phyloP scores from a whole-genome alignment of 2,888 invertebrate genomes.

The Pteria penguin region DNA sequence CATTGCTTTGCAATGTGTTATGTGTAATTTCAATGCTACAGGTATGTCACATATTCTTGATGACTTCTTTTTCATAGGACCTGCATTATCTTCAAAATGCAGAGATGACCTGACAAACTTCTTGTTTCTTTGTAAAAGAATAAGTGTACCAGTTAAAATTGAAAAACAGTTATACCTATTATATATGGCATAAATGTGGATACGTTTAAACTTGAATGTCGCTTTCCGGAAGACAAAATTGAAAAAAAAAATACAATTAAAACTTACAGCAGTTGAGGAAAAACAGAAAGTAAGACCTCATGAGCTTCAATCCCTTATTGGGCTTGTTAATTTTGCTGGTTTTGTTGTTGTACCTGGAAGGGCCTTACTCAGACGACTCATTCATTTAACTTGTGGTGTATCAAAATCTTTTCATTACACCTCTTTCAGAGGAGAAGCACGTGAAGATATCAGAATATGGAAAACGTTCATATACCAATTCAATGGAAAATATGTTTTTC shows the following conservation, averaged over 20 bases:
- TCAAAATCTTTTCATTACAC: neutral
- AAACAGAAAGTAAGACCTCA: neutral
- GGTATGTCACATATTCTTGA: constrained; percentile 27
- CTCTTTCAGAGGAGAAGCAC: neutral
- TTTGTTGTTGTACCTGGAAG: neutral
- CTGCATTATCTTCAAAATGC: neutral
- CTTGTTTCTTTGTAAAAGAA: no score
- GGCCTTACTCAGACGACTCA: no score
- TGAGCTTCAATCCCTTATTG: neutral
- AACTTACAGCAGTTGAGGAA: neutral
- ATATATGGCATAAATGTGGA: constrained; percentile 25
- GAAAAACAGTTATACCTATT: no score
- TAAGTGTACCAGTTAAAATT: constrained; percentile 10
- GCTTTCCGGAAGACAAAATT: constrained; percentile 17
- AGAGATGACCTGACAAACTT: constrained; percentile 2
- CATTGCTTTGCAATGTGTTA: constrained; percentile 30
- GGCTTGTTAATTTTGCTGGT: neutral
- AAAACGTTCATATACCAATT: constrained; percentile 20
- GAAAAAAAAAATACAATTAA: neutral
- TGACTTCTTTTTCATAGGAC: constrained; percentile 29
- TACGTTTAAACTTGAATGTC: constrained; percentile 6
- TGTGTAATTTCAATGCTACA: constrained; percentile 13
- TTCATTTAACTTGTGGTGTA: no score
- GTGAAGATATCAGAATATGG: constrained; percentile 36
- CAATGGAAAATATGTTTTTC: constrained; percentile 43